Percentiles rank a stretch among this genome's conserved stretches.
phyloP scores from a whole-genome alignment of 1,140 invertebrate genomes.

The Manduca sexta region DNA sequence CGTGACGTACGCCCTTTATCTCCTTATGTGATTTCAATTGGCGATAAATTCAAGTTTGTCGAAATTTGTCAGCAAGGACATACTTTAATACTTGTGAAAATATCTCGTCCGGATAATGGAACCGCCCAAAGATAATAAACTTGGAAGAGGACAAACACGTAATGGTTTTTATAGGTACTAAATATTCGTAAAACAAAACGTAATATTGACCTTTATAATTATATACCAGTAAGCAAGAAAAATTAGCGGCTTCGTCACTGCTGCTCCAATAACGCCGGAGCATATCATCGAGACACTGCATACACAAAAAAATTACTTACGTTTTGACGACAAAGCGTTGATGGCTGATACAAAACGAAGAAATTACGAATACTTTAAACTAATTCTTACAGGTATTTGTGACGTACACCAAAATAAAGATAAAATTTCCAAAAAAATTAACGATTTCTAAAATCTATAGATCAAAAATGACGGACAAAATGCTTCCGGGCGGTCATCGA shows the following conservation, averaged over 20 bases:
- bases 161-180: too few species aligned
- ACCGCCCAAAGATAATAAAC: constrained; percentile 28
- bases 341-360: not conserved
- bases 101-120: constrained; percentile 19
- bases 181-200: too few species aligned
- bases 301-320: constrained; percentile 26
- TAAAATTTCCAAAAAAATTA: constrained; percentile 25
- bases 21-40: too few species aligned
- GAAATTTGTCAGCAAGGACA: too few species aligned
- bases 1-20: too few species aligned
- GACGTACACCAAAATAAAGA: constrained; percentile 18
- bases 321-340: constrained; percentile 19
- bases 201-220: too few species aligned
- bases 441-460: constrained; percentile 34
- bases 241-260: constrained; percentile 51
- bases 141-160: too few species aligned
- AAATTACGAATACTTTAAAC: constrained; percentile 6
- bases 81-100: not conserved
- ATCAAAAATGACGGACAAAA: constrained; percentile 54
- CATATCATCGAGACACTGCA: constrained; percentile 1
- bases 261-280: constrained; percentile 11
- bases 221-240: constrained; percentile 21
- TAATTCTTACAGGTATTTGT: not conserved
- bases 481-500: constrained; percentile 44
- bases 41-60: too few species aligned